phyloP scores from a whole-genome alignment of 1,140 invertebrate species.

The Apis laboriosa region DNA sequence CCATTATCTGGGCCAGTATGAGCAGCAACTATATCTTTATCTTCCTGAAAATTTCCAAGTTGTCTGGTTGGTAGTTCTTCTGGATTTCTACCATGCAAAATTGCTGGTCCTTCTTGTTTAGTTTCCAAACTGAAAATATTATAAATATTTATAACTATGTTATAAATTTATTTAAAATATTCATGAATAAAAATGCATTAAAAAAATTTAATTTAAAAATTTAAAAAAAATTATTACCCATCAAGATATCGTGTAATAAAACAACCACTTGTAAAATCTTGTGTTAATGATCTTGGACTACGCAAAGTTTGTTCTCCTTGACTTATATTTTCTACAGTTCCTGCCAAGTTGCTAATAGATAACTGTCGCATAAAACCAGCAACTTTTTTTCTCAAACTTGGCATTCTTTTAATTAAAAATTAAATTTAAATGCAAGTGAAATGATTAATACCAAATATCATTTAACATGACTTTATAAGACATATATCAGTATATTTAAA shows the following conservation, averaged over 20 bases:
- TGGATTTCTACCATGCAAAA: conserved; percentile 85
- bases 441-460: conserved; percentile 46
- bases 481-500: conserved; percentile 34
- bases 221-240: conserved; percentile 81
- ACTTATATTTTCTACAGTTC: conserved; percentile 80
- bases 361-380: conserved; percentile 88
- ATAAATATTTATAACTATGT: background rate
- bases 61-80: conserved; percentile 84
- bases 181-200: conserved; percentile 12
- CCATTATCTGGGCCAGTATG: conserved; percentile 90
- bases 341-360: conserved; percentile 85
- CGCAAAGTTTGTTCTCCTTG: conserved; percentile 70
- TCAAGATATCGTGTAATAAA: conserved; percentile 88
- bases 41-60: conserved; percentile 81
- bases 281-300: conserved; percentile 69
- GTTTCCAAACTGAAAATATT: conserved; percentile 70
- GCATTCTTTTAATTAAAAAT: conserved; percentile 80
- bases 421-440: conserved; percentile 43
- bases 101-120: conserved; percentile 82
- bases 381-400: conserved; percentile 87
- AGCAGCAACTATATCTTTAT: conserved; percentile 84
- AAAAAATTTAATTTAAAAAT: background rate
- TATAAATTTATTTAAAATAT: conserved; percentile 27
- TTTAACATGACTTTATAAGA: conserved; percentile 48
- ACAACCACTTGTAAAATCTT: conserved; percentile 83